Base-by-base conservation (phyloP, 2,113 vertebrate species). In the Tetraodon nigroviridis region DNA sequence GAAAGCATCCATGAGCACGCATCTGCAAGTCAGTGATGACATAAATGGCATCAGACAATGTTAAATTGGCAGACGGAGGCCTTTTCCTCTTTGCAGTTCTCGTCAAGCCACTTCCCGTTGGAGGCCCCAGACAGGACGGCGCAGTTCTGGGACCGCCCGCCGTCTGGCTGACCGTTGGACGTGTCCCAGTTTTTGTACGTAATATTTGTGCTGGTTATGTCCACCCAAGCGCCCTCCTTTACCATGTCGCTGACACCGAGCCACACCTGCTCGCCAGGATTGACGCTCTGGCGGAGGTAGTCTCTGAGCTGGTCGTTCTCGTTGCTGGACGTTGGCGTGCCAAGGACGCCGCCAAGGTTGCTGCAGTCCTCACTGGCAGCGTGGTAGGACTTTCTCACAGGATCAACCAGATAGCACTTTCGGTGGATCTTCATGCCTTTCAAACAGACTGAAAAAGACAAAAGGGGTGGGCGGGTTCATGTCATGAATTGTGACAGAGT, bases 331-430 rank as follows among this genome's bases (percentile, higher is more conserved):
- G 84, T 69, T 0, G 95, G 93, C 0, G 88, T 69, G 62, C 88
- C 79, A 22, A 98, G 93, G 0, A 90, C 92, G 16, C 96, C 95
- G 0, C 96, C 95, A 52, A 93, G 87, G 0, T 90, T 78, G 82
- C 95, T 95, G 82, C 96, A 98, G 86, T 91, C 92, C 17, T 98
- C 96, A 0, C 91, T 95, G n/a, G 96, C 95, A 0, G 89, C 66
- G 13, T 96, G 93, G 61, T 93, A 98, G 0, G 84, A 80, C 83
- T 94, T 95, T 42, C 64, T 85, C 73, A 87, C 62, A 1, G 80
- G 5, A 47, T 94, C 90, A 0, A 86, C 89, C 71, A 98, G 84
- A 16, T 92, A 91, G 84, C 95, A 98, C 76, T 96, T 98, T 1
- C 86, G 69, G n/a, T 92, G 76, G 61, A 93, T 88, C 83, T 98